Base-by-base conservation (phyloP, 1,140 invertebrate genomes). In the Oryctes rhinoceros region DNA sequence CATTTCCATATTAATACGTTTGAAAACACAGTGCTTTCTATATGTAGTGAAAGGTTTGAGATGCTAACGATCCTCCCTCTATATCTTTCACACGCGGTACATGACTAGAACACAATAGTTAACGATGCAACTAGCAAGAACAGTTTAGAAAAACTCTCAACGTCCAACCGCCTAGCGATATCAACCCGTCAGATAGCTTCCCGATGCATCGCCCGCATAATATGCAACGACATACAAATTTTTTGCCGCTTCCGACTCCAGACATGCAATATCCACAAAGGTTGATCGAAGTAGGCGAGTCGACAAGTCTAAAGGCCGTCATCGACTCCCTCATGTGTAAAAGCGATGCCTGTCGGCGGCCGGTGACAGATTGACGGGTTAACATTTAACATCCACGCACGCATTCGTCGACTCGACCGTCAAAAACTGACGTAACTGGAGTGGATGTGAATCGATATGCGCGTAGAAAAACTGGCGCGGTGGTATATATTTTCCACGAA, bases 401-500 rank as follows among this genome's bases (percentile, higher is more conserved):
- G 15, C 53, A 59, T 18, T 18, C 18, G 15, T n/a, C 53, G 18
- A n/a, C 13, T 18, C 53, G 53, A 59, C 53, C 18, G 18, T 59
- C 53, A 59, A 59, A 30, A 59, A 59, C 53, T 59, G 53, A 59
- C 53, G n/a, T n/a, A n/a, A 18, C 15, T 59, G 53, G 18, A 59
- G 53, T 59, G 15, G 53, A 18, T n/a, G 53, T 59, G 15, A 18
- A 18, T 59, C 53, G 15, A 53, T 13, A n/a, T 59, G 18, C 15
- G n/a, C 18, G 18, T 59, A 18, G 53, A 59, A 59, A 59, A 53
- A 59, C 15, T 6, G 18, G 53, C n/a, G 15, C 15, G 11, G 0
- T 53, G 53, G 53, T 59, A n/a, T 59, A 18, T 18, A 30, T 59
- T 59, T 59, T 59, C 53, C 53, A n/a, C 53, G 53, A 59, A 59